Conservation (phyloP, 2,888 invertebrate genomes). For the Orthonychiurus folsomi region DNA sequence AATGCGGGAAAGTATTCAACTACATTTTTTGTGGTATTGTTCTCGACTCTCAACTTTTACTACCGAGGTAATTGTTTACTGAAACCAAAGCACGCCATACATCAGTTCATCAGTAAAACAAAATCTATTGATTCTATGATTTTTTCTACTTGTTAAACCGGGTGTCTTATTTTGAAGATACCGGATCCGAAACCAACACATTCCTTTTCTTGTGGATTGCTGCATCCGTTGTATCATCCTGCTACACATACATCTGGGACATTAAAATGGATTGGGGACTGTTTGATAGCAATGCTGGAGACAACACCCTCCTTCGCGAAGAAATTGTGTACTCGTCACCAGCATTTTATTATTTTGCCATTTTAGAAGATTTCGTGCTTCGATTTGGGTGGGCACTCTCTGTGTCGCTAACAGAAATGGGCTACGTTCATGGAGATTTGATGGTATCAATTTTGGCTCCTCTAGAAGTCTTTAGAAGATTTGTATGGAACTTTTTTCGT, state of each 20-base stretch:
- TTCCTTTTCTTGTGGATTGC: conserved; percentile 84
- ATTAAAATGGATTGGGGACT: conserved; percentile 99
- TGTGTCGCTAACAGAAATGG: conserved; percentile 71
- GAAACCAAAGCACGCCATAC: not conserved
- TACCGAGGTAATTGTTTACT: conserved; percentile 53
- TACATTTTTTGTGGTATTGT: conserved; percentile 87
- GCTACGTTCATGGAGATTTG: conserved; percentile 63
- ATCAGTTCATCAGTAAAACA: too few relatives aligned
- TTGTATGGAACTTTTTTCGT: conserved; percentile 99
- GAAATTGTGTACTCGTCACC: conserved; percentile 89
- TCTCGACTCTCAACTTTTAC: conserved; percentile 61
- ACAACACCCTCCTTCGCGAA: conserved; percentile 82
- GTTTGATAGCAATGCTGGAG: conserved; percentile 80
- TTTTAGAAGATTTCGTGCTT: conserved; percentile 85
- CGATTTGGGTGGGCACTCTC: conserved; percentile 89
- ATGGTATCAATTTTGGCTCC: conserved; percentile 76
- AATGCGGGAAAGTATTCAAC: conserved; percentile 98
- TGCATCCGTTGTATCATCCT: conserved; percentile 73
- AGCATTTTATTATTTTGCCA: conserved; percentile 92
- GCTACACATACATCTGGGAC: conserved; percentile 96
- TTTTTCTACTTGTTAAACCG: too few relatives aligned
- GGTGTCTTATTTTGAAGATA: too few relatives aligned
- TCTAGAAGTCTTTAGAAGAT: conserved; percentile 80
- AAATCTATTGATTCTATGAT: too few relatives aligned
- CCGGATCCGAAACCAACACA: too few relatives aligned